These are phyloP conservation scores for Mnemiopsis leidyi DNA, from an alignment of 37 sponge, comb jelly and placozoan genomes.

Conservation along the genomic window DNA sequence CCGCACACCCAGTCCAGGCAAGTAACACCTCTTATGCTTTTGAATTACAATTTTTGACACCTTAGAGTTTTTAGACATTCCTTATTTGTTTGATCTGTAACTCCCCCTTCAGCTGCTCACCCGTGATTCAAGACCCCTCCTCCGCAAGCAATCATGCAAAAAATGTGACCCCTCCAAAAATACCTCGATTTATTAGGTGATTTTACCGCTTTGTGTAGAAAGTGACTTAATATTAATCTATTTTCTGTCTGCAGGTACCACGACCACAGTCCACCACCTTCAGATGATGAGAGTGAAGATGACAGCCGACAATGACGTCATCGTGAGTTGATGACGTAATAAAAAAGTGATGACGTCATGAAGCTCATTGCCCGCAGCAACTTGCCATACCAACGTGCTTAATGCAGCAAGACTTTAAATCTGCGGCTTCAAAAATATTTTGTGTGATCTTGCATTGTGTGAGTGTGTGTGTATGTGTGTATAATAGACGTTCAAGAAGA, in stretches of 20 bases:
- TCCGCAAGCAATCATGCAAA: no score
- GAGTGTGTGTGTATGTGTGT: neutral
- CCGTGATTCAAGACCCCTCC: no score
- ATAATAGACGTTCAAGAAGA: neutral
- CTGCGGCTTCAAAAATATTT: neutral
- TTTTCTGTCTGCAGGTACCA: neutral
- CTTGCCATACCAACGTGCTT: no score
- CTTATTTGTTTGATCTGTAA: no score
- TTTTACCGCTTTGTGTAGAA: no score
- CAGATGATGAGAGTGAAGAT: constrained; percentile 50
- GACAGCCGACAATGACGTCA: constrained; percentile 30
- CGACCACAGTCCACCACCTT: constrained; percentile 26
- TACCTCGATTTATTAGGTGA: no score
- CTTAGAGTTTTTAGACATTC: no score
- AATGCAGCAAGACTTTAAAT: neutral
- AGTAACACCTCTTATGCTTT: no score
- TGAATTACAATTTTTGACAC: no score
- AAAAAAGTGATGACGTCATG: neutral
- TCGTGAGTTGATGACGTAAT: neutral
- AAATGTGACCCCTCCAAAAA: no score
- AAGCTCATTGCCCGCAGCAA: no score
- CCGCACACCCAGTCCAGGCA: neutral
- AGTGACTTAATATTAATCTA: neutral
- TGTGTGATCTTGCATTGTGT: neutral
- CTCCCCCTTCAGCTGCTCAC: no score